These are phyloP conservation scores for Podotricha telesiphe DNA, from an alignment of 2,888 invertebrate species.

Conservation along the genomic window DNA sequence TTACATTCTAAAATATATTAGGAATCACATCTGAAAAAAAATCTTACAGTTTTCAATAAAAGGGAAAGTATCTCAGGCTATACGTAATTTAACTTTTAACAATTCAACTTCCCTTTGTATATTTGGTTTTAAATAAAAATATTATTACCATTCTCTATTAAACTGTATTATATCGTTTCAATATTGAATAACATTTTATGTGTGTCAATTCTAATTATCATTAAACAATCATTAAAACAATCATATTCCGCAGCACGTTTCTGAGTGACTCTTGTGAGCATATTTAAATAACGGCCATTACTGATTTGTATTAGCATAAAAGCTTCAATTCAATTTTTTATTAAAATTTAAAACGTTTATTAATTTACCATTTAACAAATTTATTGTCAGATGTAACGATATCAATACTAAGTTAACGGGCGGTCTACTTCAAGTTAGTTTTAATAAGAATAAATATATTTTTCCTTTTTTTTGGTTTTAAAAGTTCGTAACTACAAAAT, in stretches of 20 bases:
- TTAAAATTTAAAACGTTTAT: constrained; percentile 38
- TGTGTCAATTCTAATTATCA: constrained; percentile 21
- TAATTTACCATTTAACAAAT: constrained; percentile 37
- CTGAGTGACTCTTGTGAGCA: constrained; percentile 29
- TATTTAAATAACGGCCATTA: constrained; percentile 42
- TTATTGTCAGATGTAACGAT: constrained; percentile 29
- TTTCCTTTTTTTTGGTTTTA: neutral
- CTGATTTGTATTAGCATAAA: constrained; percentile 42
- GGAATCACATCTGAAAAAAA: neutral
- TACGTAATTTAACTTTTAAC: neutral
- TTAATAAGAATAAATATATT: constrained; percentile 1
- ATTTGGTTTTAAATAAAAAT: no score
- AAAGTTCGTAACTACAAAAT: neutral
- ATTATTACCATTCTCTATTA: no score
- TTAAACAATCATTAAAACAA: constrained; percentile 31
- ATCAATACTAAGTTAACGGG: constrained; percentile 21
- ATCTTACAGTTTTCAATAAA: neutral
- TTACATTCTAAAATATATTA: neutral
- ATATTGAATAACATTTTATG: neutral
- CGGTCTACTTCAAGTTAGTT: neutral
- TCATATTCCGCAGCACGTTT: constrained; percentile 37
- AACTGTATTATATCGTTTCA: no score
- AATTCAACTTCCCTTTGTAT: neutral
- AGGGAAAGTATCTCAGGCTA: neutral
- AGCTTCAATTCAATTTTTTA: constrained; percentile 38